Evolutionary conservation across 2,888 invertebrate genomes (phyloP), one percentile per base, ranked within the genome.

Genomic region (Leucophenga maculata): DNA sequence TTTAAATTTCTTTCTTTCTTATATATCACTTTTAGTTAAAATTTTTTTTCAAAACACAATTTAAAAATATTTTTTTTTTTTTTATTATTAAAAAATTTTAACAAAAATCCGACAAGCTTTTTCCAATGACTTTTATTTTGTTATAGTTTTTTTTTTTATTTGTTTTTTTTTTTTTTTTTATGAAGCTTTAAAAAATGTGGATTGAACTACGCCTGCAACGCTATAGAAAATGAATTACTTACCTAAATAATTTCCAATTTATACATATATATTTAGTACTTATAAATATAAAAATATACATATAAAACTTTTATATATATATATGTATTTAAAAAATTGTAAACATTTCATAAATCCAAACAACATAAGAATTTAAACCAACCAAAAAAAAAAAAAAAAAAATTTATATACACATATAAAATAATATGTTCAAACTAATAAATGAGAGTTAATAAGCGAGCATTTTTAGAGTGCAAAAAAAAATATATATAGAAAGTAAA

Each of bases 121-220:
- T 52, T n/a, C 57, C 64, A 20, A 32, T 39, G 55, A 54, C 20
- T 32, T 32, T 14, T n/a, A 18, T 32, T 32, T 14, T 11, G 14
- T 60, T 44, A 50, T 13, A n/a, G 14, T 50, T 50, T 50, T 6
- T 11, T n/a, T 4, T 16, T 16, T 48, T n/a, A 48, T n/a, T 8
- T 4, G 4, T 13, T 16, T 16, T 48, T n/a, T n/a, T n/a, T n/a
- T 6, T 54, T 16, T 52, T 18, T 52, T 48, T n/a, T 62, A 50
- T 54, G 31, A 65, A 46, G 22, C 44, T 48, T 18, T 39, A 70
- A 65, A 44, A 80, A 78, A 77, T 77, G 79, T 85, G 85, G 82
- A 82, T 82, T 84, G 85, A 85, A 83, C 83, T 81, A 79, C 82
- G 84, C 82, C 83, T 84, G 80, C 79, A 83, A 80, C 81, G 81